Evolutionary conservation across 2,113 vertebrate species (phyloP), one percentile per base, ranked within the genome.

Genomic region (Microcebus griseorufus): DNA sequence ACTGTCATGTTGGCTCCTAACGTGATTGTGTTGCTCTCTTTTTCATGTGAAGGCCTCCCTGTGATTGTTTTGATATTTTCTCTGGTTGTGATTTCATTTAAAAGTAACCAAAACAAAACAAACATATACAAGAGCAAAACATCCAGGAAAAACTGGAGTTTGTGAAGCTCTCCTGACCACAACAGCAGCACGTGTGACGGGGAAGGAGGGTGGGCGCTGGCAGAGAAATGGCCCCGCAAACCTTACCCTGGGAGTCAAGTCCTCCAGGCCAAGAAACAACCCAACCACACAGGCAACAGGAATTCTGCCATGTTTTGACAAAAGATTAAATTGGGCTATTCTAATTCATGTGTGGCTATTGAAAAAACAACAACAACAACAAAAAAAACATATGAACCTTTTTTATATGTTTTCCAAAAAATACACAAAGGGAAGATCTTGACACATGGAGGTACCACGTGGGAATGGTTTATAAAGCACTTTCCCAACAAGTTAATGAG

Each of bases 141-240:
- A 32, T 3, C 4, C 7, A 9, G 18, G 72, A 81, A 73, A 13
- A 69, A 12, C 7, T 80, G 12, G 18, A 2, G 0, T 69, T 9
- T 18, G 34, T 0, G 14, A 45, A 10, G 9, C 2, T 2, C 7
- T 78, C 25, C 25, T 45, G 83, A 48, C 13, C 17, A 23, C 25
- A 37, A 27, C 0, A 7, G 14, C 13, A 2, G 8, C 14, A 3
- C 12, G 2, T 8, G 17, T 10, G 4, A 32, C 0, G 0, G 6
- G 17, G 6, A 18, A 51, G 22, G 18, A 16, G 39, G 48, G 8
- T 34, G 39, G 48, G 48, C 1, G 0, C 27, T 4, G 8, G 17
- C 0, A 2, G 13, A 32, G 6, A 22, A 29, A 62, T 22, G 0
- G 0, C 39, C 3, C 1, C 3, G 18, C 14, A 84, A 32, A 37